phyloP scores from a whole-genome alignment of 2,797 vertebrate species.

The Diplodus sargus region DNA sequence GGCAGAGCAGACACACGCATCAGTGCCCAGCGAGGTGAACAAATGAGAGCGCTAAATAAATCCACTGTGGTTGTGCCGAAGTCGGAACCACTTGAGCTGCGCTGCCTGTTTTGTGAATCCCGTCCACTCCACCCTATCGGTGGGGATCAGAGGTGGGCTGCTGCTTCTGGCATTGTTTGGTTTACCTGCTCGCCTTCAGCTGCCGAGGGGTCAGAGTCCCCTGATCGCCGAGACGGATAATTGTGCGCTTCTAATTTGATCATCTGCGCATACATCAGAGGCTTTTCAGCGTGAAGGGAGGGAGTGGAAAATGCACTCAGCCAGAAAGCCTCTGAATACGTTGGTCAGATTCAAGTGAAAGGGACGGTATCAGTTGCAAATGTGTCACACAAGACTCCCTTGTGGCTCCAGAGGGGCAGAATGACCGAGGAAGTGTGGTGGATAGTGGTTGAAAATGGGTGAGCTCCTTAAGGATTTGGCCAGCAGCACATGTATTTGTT shows the following conservation, averaged over 20 bases:
- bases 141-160: slow-evolving; percentile 29
- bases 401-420: slow-evolving; percentile 12
- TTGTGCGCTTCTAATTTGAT: slow-evolving; percentile 75
- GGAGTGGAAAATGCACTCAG: slow-evolving; percentile 54
- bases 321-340: slow-evolving; percentile 58
- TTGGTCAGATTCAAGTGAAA: slow-evolving; percentile 32
- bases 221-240: slow-evolving; percentile 59
- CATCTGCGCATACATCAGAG: slow-evolving; percentile 40
- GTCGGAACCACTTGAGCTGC: slow-evolving; percentile 6
- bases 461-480: slow-evolving; percentile 40
- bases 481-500: slow-evolving; percentile 48
- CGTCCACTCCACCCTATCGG: slow-evolving; percentile 26
- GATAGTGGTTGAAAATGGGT: slow-evolving; percentile 27
- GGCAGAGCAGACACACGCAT: slow-evolving; percentile 25
- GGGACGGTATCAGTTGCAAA: not conserved
- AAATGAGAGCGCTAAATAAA: slow-evolving; percentile 54
- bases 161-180: slow-evolving; percentile 39
- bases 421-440: slow-evolving; percentile 37
- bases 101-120: slow-evolving; percentile 36
- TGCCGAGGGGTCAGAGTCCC: slow-evolving; percentile 62
- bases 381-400: slow-evolving; percentile 37
- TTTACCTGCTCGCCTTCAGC: slow-evolving; percentile 59
- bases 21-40: slow-evolving; percentile 28
- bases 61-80: slow-evolving; percentile 33
- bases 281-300: slow-evolving; percentile 17